Conservation (phyloP, 2,888 invertebrate species). For the Trachelus iudaicus region DNA sequence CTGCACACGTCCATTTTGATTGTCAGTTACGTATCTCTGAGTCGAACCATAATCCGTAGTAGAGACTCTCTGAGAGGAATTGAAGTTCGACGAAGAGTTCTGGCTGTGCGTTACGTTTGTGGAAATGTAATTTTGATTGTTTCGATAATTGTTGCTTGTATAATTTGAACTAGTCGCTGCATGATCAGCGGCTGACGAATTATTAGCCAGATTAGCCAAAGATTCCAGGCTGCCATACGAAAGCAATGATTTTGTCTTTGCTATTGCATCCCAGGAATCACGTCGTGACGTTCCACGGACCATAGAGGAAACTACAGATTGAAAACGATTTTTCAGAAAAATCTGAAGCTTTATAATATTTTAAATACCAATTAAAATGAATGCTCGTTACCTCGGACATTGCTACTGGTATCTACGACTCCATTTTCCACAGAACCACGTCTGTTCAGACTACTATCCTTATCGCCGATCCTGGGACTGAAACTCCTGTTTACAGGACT, state of each 20-base stretch:
- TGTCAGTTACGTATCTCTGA: conserved; percentile 43
- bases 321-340: not conserved
- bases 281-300: conserved; percentile 71
- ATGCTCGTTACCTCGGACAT: conserved; percentile 48
- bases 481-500: conserved; percentile 54
- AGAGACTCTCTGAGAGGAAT: conserved; percentile 38
- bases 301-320: conserved; percentile 69
- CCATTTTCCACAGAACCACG: conserved; percentile 50
- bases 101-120: conserved; percentile 49
- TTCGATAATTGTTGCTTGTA: conserved; percentile 39
- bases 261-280: conserved; percentile 86
- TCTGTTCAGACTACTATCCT: conserved; percentile 38
- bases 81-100: conserved; percentile 47
- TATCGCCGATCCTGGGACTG: conserved; percentile 50
- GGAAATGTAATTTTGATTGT: conserved; percentile 52
- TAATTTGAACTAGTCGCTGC: conserved; percentile 70
- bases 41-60: conserved; percentile 45
- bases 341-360: not conserved
- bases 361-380: not conserved
- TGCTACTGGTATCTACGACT: conserved; percentile 61
- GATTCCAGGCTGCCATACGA: conserved; percentile 79
- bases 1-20: conserved; percentile 36
- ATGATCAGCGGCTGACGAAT: conserved; percentile 68
- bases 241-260: conserved; percentile 81
- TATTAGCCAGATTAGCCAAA: conserved; percentile 75